Conservation (phyloP, 2,888 invertebrate species). For the Lycocerus yunnanus region DNA sequence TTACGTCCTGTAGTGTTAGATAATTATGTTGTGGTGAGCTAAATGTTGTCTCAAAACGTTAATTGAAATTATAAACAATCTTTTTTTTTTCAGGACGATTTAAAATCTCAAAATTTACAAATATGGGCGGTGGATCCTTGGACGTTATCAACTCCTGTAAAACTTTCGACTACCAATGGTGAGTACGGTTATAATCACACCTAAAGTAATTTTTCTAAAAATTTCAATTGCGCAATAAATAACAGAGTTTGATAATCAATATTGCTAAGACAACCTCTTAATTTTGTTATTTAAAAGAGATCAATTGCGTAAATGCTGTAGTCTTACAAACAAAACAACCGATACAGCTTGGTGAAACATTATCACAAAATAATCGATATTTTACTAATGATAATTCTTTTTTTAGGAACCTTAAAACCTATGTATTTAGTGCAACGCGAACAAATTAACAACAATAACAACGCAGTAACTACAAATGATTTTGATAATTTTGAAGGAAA, state of each 20-base stretch:
- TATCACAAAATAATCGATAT: neutral
- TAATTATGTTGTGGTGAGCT: slow-evolving; percentile 49
- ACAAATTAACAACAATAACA: slow-evolving; percentile 35
- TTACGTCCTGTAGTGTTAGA: slow-evolving; percentile 50
- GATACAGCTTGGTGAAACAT: neutral
- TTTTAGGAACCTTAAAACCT: slow-evolving; percentile 48
- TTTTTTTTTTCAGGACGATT: slow-evolving; percentile 43
- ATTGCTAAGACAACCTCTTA: slow-evolving; percentile 1
- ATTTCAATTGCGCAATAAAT: neutral
- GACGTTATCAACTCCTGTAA: slow-evolving; percentile 40
- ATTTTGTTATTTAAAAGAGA: neutral
- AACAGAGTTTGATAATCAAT: neutral
- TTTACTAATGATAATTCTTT: neutral
- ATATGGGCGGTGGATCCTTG: slow-evolving; percentile 49
- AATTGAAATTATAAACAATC: neutral
- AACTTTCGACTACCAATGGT: slow-evolving; percentile 39
- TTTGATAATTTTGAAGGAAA: slow-evolving; percentile 19
- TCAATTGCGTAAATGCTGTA: neutral
- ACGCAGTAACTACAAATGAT: slow-evolving; percentile 4
- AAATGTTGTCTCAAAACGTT: neutral
- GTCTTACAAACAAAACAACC: neutral
- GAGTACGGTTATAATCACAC: slow-evolving; percentile 14
- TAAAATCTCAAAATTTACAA: slow-evolving; percentile 39
- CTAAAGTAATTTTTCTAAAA: neutral
- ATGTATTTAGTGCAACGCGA: slow-evolving; percentile 48